Evolutionary conservation across 2,888 invertebrate genomes (phyloP).

Genomic region (Sphaerolaimus hirsutus): DNA sequence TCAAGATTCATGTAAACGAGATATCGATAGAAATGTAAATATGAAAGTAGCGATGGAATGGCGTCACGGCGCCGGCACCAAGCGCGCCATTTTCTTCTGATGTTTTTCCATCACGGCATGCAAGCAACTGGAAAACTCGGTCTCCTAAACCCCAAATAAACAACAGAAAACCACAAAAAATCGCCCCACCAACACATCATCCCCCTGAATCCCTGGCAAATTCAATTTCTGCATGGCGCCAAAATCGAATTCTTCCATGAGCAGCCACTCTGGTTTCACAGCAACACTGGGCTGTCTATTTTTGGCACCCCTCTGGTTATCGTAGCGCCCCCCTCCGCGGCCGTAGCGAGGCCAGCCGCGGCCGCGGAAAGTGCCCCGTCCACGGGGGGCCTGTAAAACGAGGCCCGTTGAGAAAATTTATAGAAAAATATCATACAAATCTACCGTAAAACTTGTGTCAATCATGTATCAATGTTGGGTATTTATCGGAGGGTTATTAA

Average conservation of each 20-base stretch:
- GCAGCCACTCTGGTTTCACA: slow-evolving; percentile 79
- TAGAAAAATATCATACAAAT: background rate
- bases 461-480: too few relatives aligned
- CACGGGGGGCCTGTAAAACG: background rate
- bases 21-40: too few relatives aligned
- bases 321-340: slow-evolving; percentile 1
- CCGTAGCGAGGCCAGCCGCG: background rate
- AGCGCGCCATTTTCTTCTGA: too few relatives aligned
- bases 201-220: slow-evolving; percentile 63
- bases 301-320: background rate
- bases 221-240: slow-evolving; percentile 62
- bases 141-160: background rate
- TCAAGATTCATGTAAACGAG: too few relatives aligned
- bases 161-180: slow-evolving; percentile 4
- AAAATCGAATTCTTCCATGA: slow-evolving; percentile 88
- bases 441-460: too few relatives aligned
- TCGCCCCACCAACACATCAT: slow-evolving; percentile 36
- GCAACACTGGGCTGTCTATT: slow-evolving; percentile 86
- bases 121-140: background rate
- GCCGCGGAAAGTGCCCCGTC: background rate
- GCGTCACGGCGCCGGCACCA: too few relatives aligned
- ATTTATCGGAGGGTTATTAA: too few relatives aligned
- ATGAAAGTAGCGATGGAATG: too few relatives aligned
- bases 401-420: background rate
- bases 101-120: too few relatives aligned